A percentile compares a stretch with the other conserved stretches of the same genome.
phyloP scores from a whole-genome alignment of 2,113 vertebrate species.

The Spilogale gracilis region DNA sequence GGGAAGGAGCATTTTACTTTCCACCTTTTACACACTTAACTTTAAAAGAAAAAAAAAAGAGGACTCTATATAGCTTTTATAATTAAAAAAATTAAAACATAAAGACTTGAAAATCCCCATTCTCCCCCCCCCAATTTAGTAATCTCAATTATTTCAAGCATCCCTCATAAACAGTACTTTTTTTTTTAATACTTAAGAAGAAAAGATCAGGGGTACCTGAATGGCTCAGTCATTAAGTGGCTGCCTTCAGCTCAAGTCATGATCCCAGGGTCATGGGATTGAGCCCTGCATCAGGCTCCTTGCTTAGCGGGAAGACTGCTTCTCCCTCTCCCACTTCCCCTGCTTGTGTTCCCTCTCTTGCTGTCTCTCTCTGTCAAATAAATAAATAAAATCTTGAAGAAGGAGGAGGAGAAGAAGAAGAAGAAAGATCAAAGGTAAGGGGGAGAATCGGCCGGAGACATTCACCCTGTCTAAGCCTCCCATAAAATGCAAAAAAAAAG shows the following conservation, averaged over 20 bases:
- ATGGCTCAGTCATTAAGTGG: no score
- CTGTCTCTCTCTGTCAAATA: no score
- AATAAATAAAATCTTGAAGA: no score
- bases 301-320: no score
- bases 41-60: background rate
- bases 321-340: no score
- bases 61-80: background rate
- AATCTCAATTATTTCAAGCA: background rate
- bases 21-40: background rate
- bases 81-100: background rate
- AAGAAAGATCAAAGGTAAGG: slow-evolving; percentile 11
- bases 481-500: background rate
- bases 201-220: background rate
- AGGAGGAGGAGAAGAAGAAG: no score
- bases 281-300: no score
- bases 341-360: no score
- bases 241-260: no score
- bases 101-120: slow-evolving; percentile 8
- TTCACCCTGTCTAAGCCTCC: background rate
- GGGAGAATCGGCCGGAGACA: background rate
- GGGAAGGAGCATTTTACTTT: background rate
- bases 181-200: background rate
- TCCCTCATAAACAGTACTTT: background rate
- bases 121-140: background rate
- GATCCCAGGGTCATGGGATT: no score